Percentiles rank a stretch among this genome's conserved stretches.
Conservation (phyloP, 37 sponge, comb jelly and placozoan genomes). For the Amphimedon queenslandica region DNA sequence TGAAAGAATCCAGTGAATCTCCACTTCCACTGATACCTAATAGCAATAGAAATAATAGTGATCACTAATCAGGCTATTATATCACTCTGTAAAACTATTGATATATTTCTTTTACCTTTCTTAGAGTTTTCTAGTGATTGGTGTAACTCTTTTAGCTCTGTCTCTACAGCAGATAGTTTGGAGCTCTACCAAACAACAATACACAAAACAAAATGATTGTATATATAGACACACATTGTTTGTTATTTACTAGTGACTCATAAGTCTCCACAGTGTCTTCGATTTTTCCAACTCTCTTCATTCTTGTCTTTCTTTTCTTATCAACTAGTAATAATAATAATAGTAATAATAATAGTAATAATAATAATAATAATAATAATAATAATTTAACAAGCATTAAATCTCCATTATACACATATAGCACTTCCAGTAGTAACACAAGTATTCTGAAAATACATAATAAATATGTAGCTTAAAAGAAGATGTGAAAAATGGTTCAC, state of each 20-base stretch:
- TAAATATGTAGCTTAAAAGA: too few species aligned
- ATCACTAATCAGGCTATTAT: too few species aligned
- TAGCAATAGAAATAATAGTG: too few species aligned
- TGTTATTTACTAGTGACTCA: slow-evolving; percentile 60
- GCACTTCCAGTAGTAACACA: too few species aligned
- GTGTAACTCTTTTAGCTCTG: slow-evolving; percentile 15
- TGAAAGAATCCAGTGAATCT: slow-evolving; percentile 72
- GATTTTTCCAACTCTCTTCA: slow-evolving; percentile 66
- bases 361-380: background rate
- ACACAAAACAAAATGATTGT: background rate
- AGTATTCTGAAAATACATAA: too few species aligned
- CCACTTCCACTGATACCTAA: background rate
- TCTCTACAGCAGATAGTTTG: slow-evolving; percentile 6
- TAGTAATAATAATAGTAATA: background rate
- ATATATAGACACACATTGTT: background rate
- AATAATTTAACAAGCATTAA: too few species aligned
- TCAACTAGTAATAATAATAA: slow-evolving; percentile 49
- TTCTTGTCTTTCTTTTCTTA: slow-evolving; percentile 69
- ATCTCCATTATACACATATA: too few species aligned
- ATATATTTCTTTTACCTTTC: too few species aligned
- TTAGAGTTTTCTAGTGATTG: too few species aligned
- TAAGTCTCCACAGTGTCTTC: slow-evolving; percentile 62
- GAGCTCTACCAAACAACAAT: background rate
- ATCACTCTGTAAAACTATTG: too few species aligned
- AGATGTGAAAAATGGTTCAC: too few species aligned